Percentiles rank a stretch among this genome's conserved stretches.
Evolutionary conservation across 2,888 invertebrate species (phyloP).

Genomic region (Gasteruption jaculator): DNA sequence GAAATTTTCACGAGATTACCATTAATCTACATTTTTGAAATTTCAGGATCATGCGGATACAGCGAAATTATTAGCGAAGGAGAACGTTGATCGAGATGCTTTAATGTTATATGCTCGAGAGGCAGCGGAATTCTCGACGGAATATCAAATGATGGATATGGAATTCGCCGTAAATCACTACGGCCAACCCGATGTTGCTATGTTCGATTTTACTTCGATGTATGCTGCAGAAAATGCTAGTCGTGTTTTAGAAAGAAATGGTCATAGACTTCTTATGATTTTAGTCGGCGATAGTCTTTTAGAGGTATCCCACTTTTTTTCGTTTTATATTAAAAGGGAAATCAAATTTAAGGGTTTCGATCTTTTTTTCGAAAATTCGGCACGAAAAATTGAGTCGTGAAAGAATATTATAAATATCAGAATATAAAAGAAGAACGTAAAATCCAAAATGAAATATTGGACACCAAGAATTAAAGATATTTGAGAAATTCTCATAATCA

Average conservation of each 20-base stretch:
- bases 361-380: not conserved
- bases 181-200: conserved; percentile 94
- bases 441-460: no score
- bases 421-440: no score
- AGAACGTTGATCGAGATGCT: conserved; percentile 88
- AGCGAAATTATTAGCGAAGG: conserved; percentile 75
- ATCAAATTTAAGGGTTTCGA: not conserved
- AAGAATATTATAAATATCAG: no score
- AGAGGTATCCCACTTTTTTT: conserved; percentile 61
- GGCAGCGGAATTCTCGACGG: conserved; percentile 92
- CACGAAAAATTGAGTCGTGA: no score
- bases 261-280: conserved; percentile 78
- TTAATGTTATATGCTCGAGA: conserved; percentile 88
- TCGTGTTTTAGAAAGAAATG: conserved; percentile 69
- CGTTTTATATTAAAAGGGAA: conserved; percentile 7
- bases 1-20: not conserved
- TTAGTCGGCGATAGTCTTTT: conserved; percentile 94
- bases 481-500: no score
- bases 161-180: conserved; percentile 98
- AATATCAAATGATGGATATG: conserved; percentile 76
- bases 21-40: conserved; percentile 4
- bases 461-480: no score
- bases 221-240: conserved; percentile 95
- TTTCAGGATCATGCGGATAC: conserved; percentile 87
- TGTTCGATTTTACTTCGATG: conserved; percentile 99